Conservation (phyloP, 2,113 vertebrate genomes). For the Heptranchias perlo region DNA sequence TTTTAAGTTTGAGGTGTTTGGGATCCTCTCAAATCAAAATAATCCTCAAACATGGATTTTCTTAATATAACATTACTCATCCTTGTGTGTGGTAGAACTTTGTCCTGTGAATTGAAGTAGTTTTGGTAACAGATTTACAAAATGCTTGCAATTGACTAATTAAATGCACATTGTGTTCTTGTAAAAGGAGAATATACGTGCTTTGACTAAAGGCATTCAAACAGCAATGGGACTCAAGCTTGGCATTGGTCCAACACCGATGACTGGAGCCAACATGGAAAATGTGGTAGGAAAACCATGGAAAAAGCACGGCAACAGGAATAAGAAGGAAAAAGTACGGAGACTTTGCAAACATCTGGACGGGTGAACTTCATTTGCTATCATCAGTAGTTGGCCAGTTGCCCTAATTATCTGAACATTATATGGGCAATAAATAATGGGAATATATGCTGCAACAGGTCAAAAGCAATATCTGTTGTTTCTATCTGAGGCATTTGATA, state of each 20-base stretch:
- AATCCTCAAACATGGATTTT: neutral
- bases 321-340: constrained; percentile 92
- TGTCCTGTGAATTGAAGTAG: neutral
- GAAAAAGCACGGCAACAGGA: constrained; percentile 92
- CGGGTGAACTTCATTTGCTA: constrained; percentile 54
- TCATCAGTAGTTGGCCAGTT: neutral
- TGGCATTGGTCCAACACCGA: constrained; percentile 53
- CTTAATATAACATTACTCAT: neutral
- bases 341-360: constrained; percentile 82
- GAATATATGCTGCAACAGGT: neutral
- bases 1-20: neutral
- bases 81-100: constrained; percentile 27
- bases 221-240: constrained; percentile 79
- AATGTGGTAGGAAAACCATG: constrained; percentile 71
- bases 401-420: neutral
- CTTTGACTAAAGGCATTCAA: constrained; percentile 79
- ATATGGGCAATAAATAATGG: neutral
- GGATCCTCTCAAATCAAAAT: neutral
- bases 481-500: neutral
- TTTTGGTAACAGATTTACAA: neutral
- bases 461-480: neutral
- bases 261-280: constrained; percentile 44
- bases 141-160: constrained; percentile 14
- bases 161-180: constrained; percentile 30
- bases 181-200: constrained; percentile 78